phyloP scores from a whole-genome alignment of 2,113 vertebrate genomes.

The Corvus moneduloides region DNA sequence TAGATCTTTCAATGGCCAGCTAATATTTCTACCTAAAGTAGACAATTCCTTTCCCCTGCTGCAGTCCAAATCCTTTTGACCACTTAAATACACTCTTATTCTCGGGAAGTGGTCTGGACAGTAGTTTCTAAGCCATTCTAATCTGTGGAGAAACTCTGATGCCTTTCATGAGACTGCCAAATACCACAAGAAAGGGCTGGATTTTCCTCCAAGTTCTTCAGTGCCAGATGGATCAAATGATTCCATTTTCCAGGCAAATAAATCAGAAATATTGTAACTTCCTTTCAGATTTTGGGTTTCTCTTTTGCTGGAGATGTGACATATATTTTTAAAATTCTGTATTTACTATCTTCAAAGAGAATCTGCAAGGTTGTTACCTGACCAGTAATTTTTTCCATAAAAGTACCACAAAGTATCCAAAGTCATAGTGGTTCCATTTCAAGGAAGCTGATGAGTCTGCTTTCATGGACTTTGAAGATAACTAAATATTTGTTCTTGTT shows the following conservation, averaged over 20 bases:
- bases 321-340: background rate
- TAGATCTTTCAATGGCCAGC: background rate
- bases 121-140: conserved; percentile 46
- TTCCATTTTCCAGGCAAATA: conserved; percentile 59
- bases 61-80: conserved; percentile 18
- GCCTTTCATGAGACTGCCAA: conserved; percentile 60
- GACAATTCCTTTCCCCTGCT: conserved; percentile 18
- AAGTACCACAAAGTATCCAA: background rate
- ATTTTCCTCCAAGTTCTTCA: conserved; percentile 36
- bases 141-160: conserved; percentile 58
- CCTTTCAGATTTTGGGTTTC: conserved; percentile 2
- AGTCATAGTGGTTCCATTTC: background rate
- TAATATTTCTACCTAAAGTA: conserved; percentile 7
- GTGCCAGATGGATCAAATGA: conserved; percentile 62
- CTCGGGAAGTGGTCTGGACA: conserved; percentile 57
- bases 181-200: conserved; percentile 56
- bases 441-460: background rate
- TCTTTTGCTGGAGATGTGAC: background rate
- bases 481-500: background rate
- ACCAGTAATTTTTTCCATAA: background rate
- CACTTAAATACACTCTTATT: conserved; percentile 41
- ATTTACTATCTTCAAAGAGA: background rate
- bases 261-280: conserved; percentile 51
- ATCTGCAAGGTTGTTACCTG: background rate
- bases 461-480: background rate